Evolutionary conservation across 92 coral and sea anemone genomes (phyloP).

Genomic region (Micromussa lordhowensis): DNA sequence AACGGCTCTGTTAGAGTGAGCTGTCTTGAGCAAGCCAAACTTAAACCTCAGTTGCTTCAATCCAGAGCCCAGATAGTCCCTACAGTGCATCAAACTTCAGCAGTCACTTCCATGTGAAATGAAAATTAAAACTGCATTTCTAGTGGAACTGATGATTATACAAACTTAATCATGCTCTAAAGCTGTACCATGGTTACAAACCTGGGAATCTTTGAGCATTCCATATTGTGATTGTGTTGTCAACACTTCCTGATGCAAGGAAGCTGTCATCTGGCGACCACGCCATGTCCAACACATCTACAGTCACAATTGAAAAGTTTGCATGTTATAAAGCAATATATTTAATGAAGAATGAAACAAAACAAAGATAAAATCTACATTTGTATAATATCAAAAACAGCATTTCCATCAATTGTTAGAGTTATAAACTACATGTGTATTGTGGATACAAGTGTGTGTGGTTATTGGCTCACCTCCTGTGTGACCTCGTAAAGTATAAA

Average conservation of each 20-base stretch:
- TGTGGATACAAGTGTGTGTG: not conserved
- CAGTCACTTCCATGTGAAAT: no score
- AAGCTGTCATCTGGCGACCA: conserved; percentile 99
- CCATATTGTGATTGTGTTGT: conserved; percentile 90
- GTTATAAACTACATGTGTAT: not conserved
- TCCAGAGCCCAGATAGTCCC: no score
- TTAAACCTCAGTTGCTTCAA: no score
- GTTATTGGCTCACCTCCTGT: conserved; percentile 72
- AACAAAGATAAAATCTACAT: not conserved
- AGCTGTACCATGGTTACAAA: conserved; percentile 5
- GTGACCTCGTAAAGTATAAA: conserved; percentile 87
- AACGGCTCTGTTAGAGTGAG: no score
- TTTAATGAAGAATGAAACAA: not conserved
- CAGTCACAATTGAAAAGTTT: not conserved
- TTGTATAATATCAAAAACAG: no score
- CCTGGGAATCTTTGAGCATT: conserved; percentile 98
- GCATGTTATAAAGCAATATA: not conserved
- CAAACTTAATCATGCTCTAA: no score
- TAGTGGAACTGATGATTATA: no score
- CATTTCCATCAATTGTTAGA: not conserved
- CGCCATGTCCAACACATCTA: conserved; percentile 93
- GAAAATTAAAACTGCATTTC: no score
- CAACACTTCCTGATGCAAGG: conserved; percentile 96
- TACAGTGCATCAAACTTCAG: no score
- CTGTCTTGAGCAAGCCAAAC: no score